These are phyloP conservation scores for Cheiracanthium punctorium DNA, from an alignment of 2,888 invertebrate species.

Conservation along the genomic window DNA sequence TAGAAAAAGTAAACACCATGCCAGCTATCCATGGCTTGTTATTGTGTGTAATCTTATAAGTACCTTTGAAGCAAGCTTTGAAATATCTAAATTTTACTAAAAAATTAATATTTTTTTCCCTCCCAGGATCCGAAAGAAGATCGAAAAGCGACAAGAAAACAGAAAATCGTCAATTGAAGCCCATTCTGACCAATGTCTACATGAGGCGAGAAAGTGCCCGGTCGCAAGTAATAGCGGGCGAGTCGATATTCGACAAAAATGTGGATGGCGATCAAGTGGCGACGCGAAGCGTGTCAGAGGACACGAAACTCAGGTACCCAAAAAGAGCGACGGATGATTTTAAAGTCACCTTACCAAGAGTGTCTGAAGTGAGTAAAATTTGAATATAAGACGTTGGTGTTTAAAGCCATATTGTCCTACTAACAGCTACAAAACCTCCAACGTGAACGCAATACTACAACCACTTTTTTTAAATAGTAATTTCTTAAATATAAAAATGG, in stretches of 20 bases:
- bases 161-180: constrained; percentile 40
- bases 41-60: too few species aligned
- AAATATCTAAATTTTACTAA: too few species aligned
- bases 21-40: too few species aligned
- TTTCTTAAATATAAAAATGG: too few species aligned
- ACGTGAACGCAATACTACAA: too few species aligned
- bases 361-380: constrained; percentile 27
- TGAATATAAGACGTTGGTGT: too few species aligned
- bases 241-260: constrained; percentile 47
- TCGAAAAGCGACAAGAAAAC: not conserved
- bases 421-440: too few species aligned
- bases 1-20: too few species aligned
- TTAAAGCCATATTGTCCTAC: too few species aligned
- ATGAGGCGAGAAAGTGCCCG: constrained; percentile 25
- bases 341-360: constrained; percentile 33
- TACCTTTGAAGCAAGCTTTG: too few species aligned
- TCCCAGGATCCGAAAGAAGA: constrained; percentile 13
- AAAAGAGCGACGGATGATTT: constrained; percentile 31
- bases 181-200: constrained; percentile 64
- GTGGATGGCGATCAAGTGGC: not conserved
- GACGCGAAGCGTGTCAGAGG: not conserved
- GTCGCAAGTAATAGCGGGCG: constrained; percentile 38
- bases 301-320: not conserved
- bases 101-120: too few species aligned
- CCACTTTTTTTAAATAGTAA: too few species aligned